phyloP scores from a whole-genome alignment of 2,888 invertebrate species.

The Neoscelio sp. region DNA sequence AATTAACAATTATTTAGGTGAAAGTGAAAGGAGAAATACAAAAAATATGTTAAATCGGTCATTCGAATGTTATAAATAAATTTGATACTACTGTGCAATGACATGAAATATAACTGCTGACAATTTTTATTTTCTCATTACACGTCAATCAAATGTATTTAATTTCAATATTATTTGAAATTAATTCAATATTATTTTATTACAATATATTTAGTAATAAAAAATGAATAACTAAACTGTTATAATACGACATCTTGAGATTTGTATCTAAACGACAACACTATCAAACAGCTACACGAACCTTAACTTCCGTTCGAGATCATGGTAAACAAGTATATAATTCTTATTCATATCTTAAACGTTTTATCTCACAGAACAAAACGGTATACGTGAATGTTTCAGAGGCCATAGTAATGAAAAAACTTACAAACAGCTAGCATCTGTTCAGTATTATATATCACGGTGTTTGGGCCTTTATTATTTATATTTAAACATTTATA shows the following conservation, averaged over 20 bases:
- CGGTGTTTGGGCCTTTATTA: conserved; percentile 19
- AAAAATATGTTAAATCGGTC: too few relatives aligned
- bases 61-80: too few relatives aligned
- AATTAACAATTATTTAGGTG: too few relatives aligned
- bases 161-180: too few relatives aligned
- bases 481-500: conserved; percentile 27
- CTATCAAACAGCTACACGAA: conserved; percentile 43
- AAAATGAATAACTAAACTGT: too few relatives aligned
- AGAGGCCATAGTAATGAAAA: conserved; percentile 40
- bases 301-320: conserved; percentile 45
- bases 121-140: too few relatives aligned
- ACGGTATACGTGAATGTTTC: conserved; percentile 20
- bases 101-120: too few relatives aligned
- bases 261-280: conserved; percentile 53
- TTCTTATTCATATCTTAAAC: conserved; percentile 66
- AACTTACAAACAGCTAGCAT: conserved; percentile 38
- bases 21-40: too few relatives aligned
- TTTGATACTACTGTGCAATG: too few relatives aligned
- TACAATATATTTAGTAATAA: too few relatives aligned
- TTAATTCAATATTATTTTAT: too few relatives aligned
- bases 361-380: conserved; percentile 52
- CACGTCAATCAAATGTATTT: too few relatives aligned
- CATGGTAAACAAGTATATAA: conserved; percentile 73
- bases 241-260: conserved; percentile 2
- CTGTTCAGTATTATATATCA: conserved; percentile 22